These are phyloP conservation scores for Danaus chrysippus DNA, from an alignment of 2,888 invertebrate species.

Conservation along the genomic window DNA sequence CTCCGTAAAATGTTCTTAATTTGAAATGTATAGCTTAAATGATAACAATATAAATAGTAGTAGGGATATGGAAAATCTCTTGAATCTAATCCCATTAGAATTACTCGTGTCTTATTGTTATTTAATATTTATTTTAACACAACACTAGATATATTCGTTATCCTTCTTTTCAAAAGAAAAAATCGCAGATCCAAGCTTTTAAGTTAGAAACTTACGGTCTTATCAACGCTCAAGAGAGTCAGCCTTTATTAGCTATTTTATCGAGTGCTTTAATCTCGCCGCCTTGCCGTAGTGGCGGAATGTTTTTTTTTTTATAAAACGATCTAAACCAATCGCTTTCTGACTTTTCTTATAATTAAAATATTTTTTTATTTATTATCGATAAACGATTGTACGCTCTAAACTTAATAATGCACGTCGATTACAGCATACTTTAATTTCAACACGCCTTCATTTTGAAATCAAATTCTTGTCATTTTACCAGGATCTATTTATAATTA, in stretches of 20 bases:
- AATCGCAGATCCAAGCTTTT: conserved; percentile 17
- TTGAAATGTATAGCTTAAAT: conserved; percentile 70
- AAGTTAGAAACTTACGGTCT: conserved; percentile 31
- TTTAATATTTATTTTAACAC: not conserved
- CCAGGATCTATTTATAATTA: conserved; percentile 30
- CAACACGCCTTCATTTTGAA: conserved; percentile 11
- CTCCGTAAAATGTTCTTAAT: conserved; percentile 74
- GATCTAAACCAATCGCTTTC: conserved; percentile 23
- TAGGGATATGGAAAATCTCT: conserved; percentile 17
- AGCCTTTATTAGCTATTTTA: conserved; percentile 34
- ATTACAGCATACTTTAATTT: conserved; percentile 7
- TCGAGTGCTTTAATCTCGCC: conserved; percentile 34
- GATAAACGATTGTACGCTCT: not conserved
- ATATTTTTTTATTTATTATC: not conserved
- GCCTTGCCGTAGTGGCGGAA: conserved; percentile 27
- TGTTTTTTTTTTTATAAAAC: conserved; percentile 27
- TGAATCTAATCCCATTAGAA: conserved; percentile 18
- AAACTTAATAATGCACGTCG: not conserved
- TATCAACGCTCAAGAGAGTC: conserved; percentile 33
- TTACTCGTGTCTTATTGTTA: conserved; percentile 4
- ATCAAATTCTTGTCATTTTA: conserved; percentile 19
- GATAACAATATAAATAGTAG: conserved; percentile 68
- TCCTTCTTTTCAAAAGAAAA: conserved; percentile 23
- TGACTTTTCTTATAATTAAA: conserved; percentile 10
- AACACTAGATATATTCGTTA: conserved; percentile 10